Conservation (phyloP, 2,113 vertebrate species). For the Acrocephalus kingi region DNA sequence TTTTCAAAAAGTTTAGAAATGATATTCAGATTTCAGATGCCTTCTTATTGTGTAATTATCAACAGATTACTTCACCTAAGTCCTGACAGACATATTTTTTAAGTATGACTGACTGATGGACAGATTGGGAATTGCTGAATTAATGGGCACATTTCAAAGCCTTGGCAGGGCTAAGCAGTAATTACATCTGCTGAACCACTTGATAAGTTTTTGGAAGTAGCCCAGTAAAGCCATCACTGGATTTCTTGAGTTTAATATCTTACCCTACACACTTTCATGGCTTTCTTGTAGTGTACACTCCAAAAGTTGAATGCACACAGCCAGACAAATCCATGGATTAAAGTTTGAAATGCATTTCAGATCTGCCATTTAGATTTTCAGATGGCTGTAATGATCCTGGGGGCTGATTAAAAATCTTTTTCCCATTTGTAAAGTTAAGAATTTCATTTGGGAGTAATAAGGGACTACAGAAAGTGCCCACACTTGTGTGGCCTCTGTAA, state of each 20-base stretch:
- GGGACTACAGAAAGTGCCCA: background rate
- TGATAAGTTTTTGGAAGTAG: slow-evolving; percentile 79
- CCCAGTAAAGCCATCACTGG: slow-evolving; percentile 77
- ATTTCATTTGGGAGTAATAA: background rate
- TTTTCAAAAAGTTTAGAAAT: slow-evolving; percentile 49
- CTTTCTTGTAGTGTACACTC: slow-evolving; percentile 12
- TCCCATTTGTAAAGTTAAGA: background rate
- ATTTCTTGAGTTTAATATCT: slow-evolving; percentile 69
- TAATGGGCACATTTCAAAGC: slow-evolving; percentile 79
- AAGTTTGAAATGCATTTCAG: background rate
- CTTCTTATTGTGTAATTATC: slow-evolving; percentile 77
- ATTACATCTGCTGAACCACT: slow-evolving; percentile 80
- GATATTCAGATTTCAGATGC: slow-evolving; percentile 62
- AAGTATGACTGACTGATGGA: slow-evolving; percentile 85
- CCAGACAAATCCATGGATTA: background rate
- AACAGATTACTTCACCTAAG: slow-evolving; percentile 77
- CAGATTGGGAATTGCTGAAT: slow-evolving; percentile 80
- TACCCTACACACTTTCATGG: slow-evolving; percentile 49
- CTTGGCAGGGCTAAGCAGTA: slow-evolving; percentile 79
- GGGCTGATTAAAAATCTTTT: background rate
- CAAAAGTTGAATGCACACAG: background rate
- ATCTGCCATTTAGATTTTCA: background rate
- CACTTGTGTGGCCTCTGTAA: accelerated
- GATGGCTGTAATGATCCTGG: background rate
- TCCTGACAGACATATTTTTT: slow-evolving; percentile 81